Conservation (phyloP, 2,888 invertebrate species). For the Clanis bilineata region DNA sequence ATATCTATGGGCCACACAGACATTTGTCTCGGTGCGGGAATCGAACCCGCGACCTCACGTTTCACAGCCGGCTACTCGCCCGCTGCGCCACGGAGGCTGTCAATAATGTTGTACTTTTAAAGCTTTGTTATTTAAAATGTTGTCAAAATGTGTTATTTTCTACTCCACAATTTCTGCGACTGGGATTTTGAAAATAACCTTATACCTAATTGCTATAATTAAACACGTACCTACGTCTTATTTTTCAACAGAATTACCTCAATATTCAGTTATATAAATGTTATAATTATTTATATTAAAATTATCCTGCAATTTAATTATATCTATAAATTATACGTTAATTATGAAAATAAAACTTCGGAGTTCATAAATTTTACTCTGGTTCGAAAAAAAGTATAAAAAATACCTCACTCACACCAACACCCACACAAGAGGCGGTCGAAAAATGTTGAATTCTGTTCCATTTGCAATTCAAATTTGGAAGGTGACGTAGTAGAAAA, state of each 20-base stretch:
- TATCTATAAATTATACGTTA: neutral
- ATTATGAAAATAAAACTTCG: constrained; percentile 1
- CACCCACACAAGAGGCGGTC: constrained; percentile 62
- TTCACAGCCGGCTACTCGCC: no score
- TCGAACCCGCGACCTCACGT: no score
- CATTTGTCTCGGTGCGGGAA: no score
- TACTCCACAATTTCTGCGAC: no score
- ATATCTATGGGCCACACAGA: no score
- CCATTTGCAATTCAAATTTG: constrained; percentile 58
- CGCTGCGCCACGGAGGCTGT: no score
- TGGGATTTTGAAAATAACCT: no score
- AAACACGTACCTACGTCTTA: no score
- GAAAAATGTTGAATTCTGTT: constrained; percentile 63
- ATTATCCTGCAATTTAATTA: neutral
- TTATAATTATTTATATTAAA: neutral
- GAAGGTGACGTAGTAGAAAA: constrained; percentile 72
- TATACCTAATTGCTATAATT: no score
- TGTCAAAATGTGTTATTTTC: no score
- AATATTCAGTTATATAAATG: neutral
- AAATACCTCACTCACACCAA: constrained; percentile 36
- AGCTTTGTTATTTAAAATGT: no score
- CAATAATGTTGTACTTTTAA: no score
- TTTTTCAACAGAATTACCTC: neutral
- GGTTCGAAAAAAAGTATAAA: constrained; percentile 29
- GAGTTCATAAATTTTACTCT: neutral